A percentile compares a stretch with the other conserved stretches of the same genome.
Conservation (phyloP, 2,113 vertebrate genomes). For the Rattus rattus region DNA sequence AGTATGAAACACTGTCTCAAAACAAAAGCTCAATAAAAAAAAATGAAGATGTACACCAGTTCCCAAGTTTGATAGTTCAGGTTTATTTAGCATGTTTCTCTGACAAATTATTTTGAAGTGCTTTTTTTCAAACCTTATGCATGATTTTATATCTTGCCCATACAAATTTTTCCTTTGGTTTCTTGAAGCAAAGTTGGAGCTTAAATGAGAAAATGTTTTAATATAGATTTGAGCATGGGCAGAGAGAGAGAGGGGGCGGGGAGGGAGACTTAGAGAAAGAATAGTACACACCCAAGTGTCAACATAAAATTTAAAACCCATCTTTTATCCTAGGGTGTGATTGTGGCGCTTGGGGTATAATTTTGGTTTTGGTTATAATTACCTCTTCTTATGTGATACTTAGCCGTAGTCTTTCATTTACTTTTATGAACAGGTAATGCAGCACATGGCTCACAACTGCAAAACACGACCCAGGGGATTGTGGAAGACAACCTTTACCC, state of each 20-base stretch:
- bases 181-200: not conserved
- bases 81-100: not conserved
- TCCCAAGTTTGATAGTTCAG: not conserved
- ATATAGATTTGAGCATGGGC: not conserved
- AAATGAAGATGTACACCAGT: not conserved
- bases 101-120: slow-evolving; percentile 45
- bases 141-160: slow-evolving; percentile 19
- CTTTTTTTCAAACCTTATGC: not conserved
- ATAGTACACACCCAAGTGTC: not conserved
- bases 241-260: not conserved
- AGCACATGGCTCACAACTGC: not conserved
- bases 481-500: not conserved
- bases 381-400: slow-evolving; percentile 29
- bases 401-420: not conserved
- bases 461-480: not conserved
- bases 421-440: slow-evolving; percentile 20
- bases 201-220: not conserved
- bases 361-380: slow-evolving; percentile 43
- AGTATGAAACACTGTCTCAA: not conserved
- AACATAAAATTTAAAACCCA: slow-evolving; percentile 3
- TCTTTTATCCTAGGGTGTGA: slow-evolving; percentile 48
- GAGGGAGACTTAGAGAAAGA: not conserved
- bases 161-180: not conserved
- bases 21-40: not conserved
- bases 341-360: not conserved